Conservation (phyloP, 2,888 invertebrate species). For the Danaus chrysippus region DNA sequence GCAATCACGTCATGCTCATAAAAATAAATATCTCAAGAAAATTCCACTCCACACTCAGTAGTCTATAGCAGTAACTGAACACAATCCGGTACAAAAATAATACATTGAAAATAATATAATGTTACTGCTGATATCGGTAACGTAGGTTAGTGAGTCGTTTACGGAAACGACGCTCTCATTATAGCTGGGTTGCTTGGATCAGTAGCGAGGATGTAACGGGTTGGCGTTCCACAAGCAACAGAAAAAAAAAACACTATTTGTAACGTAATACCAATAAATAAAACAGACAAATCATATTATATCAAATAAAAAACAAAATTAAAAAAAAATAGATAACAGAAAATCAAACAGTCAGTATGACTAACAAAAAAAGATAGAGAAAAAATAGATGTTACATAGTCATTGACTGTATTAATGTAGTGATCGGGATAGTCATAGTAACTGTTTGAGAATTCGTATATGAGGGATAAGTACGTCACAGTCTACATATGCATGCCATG, state of each 20-base stretch:
- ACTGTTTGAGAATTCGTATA: slow-evolving; percentile 67
- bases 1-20: slow-evolving; percentile 68
- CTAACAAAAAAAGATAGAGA: slow-evolving; percentile 74
- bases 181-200: slow-evolving; percentile 62
- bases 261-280: slow-evolving; percentile 53
- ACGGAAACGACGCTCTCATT: slow-evolving; percentile 44
- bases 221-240: slow-evolving; percentile 73
- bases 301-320: slow-evolving; percentile 45
- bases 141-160: slow-evolving; percentile 61
- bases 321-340: slow-evolving; percentile 48
- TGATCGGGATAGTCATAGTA: slow-evolving; percentile 65
- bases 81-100: slow-evolving; percentile 56
- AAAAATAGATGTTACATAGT: slow-evolving; percentile 74
- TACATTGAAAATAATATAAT: slow-evolving; percentile 45
- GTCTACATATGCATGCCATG: slow-evolving; percentile 74
- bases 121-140: slow-evolving; percentile 68
- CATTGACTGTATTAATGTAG: slow-evolving; percentile 49
- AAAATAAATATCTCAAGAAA: slow-evolving; percentile 51
- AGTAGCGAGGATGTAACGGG: slow-evolving; percentile 71
- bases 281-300: slow-evolving; percentile 16
- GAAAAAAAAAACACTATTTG: slow-evolving; percentile 64
- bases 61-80: slow-evolving; percentile 69
- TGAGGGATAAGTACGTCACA: slow-evolving; percentile 76
- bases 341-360: slow-evolving; percentile 80
- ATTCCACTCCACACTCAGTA: slow-evolving; percentile 78